Base-by-base conservation (phyloP, 2,888 invertebrate genomes). In the Arge pagana region DNA sequence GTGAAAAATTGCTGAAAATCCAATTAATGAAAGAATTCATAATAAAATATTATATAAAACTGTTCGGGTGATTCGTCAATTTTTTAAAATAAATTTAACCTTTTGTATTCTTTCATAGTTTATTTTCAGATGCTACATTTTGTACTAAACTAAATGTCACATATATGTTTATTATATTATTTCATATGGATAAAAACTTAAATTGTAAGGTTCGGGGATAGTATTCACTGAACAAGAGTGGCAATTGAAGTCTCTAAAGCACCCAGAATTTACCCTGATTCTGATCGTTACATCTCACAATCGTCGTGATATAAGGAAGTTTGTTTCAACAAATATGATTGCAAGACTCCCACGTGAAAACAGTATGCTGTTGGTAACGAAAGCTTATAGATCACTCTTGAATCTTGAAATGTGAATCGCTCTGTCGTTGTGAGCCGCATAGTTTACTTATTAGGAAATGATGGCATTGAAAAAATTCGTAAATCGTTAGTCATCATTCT, bases 141-240 rank as follows among this genome's bases (percentile, higher is more conserved):
- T 64, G 57, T 64, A 63, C 60, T 66, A 65, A 54, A 43, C 63
- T 65, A 61, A 58, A 51, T 59, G 53, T 56, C 64, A 61, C 63
- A 64, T 62, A 63, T 61, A 48, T 60, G 56, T 50, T 53, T 58
- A 49, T 63, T 60, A 61, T 59, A 61, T 64, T 58, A 62, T 63
- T 55, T 63, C 56, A 53, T 57, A 60, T 58, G 58, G 60, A 57
- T 59, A 65, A 60, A 58, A 57, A 50, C 18, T 50, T 54, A 48
- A 56, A 48, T 52, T 41, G 50, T 53, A 45, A 15, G 15, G 13
- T 45, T 33, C 23, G 16, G 21, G 31, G 24, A 15, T 30, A 35
- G 31, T 15, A 33, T 33, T 23, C n/a, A 24, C 45, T 24, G 35
- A 45, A 23, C 5, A 45, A 15, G 13, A 42, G 13, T 30, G 7